Base-by-base conservation (phyloP, 2,888 invertebrate species). In the Odontocerum albicorne region DNA sequence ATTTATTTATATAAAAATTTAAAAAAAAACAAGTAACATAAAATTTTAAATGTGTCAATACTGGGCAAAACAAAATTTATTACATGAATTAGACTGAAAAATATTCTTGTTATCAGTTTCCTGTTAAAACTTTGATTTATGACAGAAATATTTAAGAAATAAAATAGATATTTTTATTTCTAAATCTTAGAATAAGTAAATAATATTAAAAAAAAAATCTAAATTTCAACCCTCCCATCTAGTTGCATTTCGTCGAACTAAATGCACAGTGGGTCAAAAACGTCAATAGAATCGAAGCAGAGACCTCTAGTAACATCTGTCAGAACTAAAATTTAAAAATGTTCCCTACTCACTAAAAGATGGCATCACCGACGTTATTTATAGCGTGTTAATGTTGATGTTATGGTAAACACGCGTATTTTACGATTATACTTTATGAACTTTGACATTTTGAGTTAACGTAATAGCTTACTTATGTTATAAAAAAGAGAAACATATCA, bases 291-390 rank as follows among this genome's bases (percentile, higher is more conserved):
- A 47, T 20, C 31, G 16, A 38, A 20, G 19, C 63, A 73, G 65
- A 73, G 68, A 74, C 76, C 74, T 72, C 76, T 76, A 64, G 68
- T 63, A 64, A 64, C 64, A 60, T 53, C 59, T 47, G 13, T 21
- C 54, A 50, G 69, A 73, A 75, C 73, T 72, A 72, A 68, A 64
- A 35, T 49, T 56, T 67, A 63, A 64, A 65, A 60, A 66, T 66
- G 64, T 66, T 49, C 44, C 27, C 67, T 67, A 64, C 62, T 64
- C 53, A 60, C 63, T 70, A 64, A 68, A 62, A 77, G 76, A 74
- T 75, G 76, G 73, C 75, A 70, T 43, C 50, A 12, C 45, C 21
- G 12, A 19, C 51, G 49, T 50, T 57, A 45, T 56, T 59, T 53
- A 55, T 50, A 42, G 27, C 33, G 19, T 49, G 45, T 38, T 15